Conservation (phyloP, 2,797 vertebrate genomes). For the Anniella stebbinsi region DNA sequence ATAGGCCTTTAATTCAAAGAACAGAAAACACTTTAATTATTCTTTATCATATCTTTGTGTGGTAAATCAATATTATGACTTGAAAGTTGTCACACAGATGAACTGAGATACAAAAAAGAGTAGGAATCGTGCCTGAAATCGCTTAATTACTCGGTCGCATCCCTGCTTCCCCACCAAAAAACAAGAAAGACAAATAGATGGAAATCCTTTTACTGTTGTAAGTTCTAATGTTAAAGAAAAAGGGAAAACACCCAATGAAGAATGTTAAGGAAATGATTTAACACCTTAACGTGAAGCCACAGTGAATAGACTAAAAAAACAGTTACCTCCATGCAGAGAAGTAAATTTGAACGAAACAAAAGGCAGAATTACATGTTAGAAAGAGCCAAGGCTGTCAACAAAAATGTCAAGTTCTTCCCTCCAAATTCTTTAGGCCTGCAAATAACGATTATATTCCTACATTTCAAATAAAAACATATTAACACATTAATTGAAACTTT, state of each 20-base stretch:
- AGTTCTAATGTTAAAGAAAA: not conserved
- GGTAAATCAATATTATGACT: conserved; percentile 18
- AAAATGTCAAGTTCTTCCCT: not conserved
- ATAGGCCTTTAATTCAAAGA: not conserved
- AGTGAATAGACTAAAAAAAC: not conserved
- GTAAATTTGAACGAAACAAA: not conserved
- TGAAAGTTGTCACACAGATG: not conserved
- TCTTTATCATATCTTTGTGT: not conserved
- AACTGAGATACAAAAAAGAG: not conserved
- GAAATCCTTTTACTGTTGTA: conserved; percentile 1
- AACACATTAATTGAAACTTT: not conserved
- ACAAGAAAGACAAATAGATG: not conserved
- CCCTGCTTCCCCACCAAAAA: not conserved
- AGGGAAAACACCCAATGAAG: not conserved
- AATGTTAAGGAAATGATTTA: conserved; percentile 24
- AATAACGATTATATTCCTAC: not conserved
- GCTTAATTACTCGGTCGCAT: conserved; percentile 8
- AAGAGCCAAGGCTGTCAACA: not conserved
- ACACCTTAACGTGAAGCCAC: not conserved
- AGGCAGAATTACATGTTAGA: not conserved
- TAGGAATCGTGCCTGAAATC: not conserved
- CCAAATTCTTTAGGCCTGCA: not conserved
- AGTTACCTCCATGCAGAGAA: not conserved
- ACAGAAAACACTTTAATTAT: conserved; percentile 13
- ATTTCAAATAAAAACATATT: not conserved